These are phyloP conservation scores for Paralinhomoeus sp. DNA, from an alignment of 2,888 invertebrate genomes.

Conservation along the genomic window DNA sequence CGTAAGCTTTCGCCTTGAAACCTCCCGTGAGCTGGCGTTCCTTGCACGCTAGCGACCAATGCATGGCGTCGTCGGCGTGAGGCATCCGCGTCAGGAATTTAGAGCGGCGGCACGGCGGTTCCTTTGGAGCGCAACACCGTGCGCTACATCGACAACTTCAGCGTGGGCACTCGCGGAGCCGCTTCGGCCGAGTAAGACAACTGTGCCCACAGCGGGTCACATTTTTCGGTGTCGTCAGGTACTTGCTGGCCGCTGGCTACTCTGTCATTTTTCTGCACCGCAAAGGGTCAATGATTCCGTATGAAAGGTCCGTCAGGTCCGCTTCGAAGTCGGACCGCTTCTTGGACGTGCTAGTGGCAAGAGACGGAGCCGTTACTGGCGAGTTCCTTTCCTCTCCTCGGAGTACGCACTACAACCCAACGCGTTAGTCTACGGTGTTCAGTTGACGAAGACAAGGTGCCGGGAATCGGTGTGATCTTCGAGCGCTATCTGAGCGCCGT, in stretches of 20 bases:
- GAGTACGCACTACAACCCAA: too few species aligned
- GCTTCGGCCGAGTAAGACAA: constrained; percentile 68
- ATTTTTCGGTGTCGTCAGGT: constrained; percentile 30
- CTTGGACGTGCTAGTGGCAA: constrained; percentile 8
- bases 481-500: too few species aligned
- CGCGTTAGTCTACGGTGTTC: too few species aligned
- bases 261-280: constrained; percentile 82
- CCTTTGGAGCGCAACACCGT: constrained; percentile 91
- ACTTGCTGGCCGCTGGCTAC: constrained; percentile 56
- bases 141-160: constrained; percentile 93
- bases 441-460: too few species aligned
- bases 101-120: constrained; percentile 81
- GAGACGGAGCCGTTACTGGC: constrained; percentile 5
- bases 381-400: too few species aligned
- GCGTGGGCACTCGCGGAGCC: constrained; percentile 79
- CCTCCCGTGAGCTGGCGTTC: too few species aligned
- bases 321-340: constrained; percentile 9
- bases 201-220: too few species aligned
- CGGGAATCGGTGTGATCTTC: too few species aligned
- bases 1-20: background rate
- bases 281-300: constrained; percentile 68
- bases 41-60: too few species aligned
- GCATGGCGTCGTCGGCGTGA: too few species aligned
- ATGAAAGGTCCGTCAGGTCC: constrained; percentile 52
- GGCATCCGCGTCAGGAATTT: too few species aligned